Percentiles rank a stretch among this genome's conserved stretches.
phyloP scores from a whole-genome alignment of 2,797 vertebrate species.

The Coregonus ussuriensis region DNA sequence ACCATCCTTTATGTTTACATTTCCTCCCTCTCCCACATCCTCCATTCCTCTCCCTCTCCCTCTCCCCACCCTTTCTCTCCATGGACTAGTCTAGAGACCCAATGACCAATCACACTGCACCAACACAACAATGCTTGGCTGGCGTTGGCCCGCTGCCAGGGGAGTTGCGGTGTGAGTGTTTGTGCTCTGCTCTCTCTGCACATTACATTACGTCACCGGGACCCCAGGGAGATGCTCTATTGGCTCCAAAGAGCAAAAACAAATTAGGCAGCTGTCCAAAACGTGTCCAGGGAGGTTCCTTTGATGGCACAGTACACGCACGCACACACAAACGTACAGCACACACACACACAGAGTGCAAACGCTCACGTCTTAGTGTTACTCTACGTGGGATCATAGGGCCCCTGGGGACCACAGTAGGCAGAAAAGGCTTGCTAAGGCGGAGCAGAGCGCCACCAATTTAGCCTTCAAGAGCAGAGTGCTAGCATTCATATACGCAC shows the following conservation, averaged over 20 bases:
- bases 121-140: constrained; percentile 67
- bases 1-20: neutral
- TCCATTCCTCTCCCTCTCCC: constrained; percentile 14
- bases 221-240: constrained; percentile 60
- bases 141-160: constrained; percentile 62
- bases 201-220: constrained; percentile 75
- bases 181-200: constrained; percentile 42
- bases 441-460: constrained; percentile 16
- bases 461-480: constrained; percentile 27
- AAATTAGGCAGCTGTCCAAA: constrained; percentile 76
- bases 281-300: constrained; percentile 64
- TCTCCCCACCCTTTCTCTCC: constrained; percentile 2
- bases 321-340: constrained; percentile 1
- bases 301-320: constrained; percentile 43
- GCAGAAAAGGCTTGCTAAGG: constrained; percentile 13
- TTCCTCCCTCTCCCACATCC: constrained; percentile 11
- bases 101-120: constrained; percentile 60
- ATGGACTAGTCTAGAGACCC: constrained; percentile 22
- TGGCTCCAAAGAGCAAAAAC: constrained; percentile 70
- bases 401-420: constrained; percentile 8
- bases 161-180: neutral
- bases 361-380: constrained; percentile 13
- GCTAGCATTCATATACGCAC: neutral
- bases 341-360: constrained; percentile 4
- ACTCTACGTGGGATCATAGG: constrained; percentile 16